These are phyloP conservation scores for Telmatherina bonti DNA, from an alignment of 2,797 vertebrate genomes.

Conservation along the genomic window DNA sequence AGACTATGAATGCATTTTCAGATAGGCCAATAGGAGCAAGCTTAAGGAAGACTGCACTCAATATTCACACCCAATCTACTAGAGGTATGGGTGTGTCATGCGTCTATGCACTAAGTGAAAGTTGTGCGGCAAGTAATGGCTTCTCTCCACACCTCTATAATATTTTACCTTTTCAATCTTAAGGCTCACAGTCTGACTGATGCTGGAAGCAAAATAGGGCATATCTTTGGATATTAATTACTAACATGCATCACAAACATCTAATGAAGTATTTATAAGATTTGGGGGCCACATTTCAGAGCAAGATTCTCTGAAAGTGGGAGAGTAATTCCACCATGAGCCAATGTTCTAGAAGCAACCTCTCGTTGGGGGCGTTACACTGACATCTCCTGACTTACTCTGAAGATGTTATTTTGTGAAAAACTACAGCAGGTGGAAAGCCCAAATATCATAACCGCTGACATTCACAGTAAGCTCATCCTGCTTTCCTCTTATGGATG, in stretches of 20 bases:
- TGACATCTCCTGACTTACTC: slow-evolving; percentile 12
- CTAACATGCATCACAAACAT: slow-evolving; percentile 30
- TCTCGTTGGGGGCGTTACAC: not conserved
- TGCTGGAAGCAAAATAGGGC: slow-evolving; percentile 42
- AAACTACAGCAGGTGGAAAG: slow-evolving; percentile 1
- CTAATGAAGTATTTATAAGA: slow-evolving; percentile 31
- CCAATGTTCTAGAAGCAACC: slow-evolving; percentile 27
- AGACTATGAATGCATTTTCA: slow-evolving; percentile 62
- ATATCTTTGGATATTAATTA: slow-evolving; percentile 25
- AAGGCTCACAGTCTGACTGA: slow-evolving; percentile 28
- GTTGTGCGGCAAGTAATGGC: slow-evolving; percentile 49
- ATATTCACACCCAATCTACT: slow-evolving; percentile 60
- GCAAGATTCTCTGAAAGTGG: slow-evolving; percentile 11
- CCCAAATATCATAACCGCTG: not conserved
- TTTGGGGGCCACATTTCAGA: slow-evolving; percentile 21
- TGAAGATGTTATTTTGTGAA: not conserved
- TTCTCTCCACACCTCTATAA: slow-evolving; percentile 51
- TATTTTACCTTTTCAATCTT: slow-evolving; percentile 33
- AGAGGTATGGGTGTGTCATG: slow-evolving; percentile 44
- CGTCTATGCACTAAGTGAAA: slow-evolving; percentile 45
- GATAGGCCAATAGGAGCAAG: slow-evolving; percentile 48
- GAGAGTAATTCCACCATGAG: slow-evolving; percentile 7
- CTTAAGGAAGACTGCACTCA: slow-evolving; percentile 38
- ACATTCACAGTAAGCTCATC: slow-evolving; percentile 2
- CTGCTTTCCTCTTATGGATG: slow-evolving; percentile 9